Evolutionary conservation across 2,888 invertebrate genomes (phyloP).

Genomic region (Cenopis cana): DNA sequence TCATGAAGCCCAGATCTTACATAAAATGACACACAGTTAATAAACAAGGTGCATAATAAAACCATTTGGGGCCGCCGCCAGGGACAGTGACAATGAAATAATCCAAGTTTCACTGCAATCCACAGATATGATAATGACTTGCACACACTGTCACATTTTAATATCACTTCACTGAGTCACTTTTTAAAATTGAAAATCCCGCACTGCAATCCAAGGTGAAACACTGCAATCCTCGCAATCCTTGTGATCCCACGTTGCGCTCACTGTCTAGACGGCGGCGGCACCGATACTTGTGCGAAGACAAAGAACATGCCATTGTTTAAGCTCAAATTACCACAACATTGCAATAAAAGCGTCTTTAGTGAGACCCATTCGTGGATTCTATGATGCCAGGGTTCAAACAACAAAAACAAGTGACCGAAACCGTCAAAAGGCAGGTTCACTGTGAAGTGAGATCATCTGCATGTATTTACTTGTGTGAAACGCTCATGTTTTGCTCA

Average conservation of each 20-base stretch:
- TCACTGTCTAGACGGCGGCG: slow-evolving; percentile 75
- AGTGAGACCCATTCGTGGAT: slow-evolving; percentile 22
- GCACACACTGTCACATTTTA: slow-evolving; percentile 71
- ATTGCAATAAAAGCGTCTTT: slow-evolving; percentile 57
- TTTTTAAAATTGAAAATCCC: slow-evolving; percentile 65
- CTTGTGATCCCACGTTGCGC: slow-evolving; percentile 53
- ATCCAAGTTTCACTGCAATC: slow-evolving; percentile 48
- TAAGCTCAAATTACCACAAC: slow-evolving; percentile 53
- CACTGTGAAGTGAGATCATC: slow-evolving; percentile 25
- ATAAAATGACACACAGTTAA: slow-evolving; percentile 63
- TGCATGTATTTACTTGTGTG: slow-evolving; percentile 36
- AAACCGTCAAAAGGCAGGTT: slow-evolving; percentile 52
- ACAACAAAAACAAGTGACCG: slow-evolving; percentile 50
- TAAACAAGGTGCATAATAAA: slow-evolving; percentile 73
- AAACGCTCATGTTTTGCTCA: background rate
- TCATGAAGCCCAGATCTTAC: slow-evolving; percentile 27
- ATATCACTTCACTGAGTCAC: slow-evolving; percentile 75
- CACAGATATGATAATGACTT: slow-evolving; percentile 62
- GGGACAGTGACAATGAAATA: slow-evolving; percentile 61
- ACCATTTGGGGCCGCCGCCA: slow-evolving; percentile 76
- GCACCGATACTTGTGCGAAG: slow-evolving; percentile 66
- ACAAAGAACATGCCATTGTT: slow-evolving; percentile 62
- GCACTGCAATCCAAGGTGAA: slow-evolving; percentile 81
- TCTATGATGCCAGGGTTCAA: slow-evolving; percentile 41
- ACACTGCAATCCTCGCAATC: slow-evolving; percentile 80